Base-by-base conservation (phyloP, 2,888 invertebrate genomes). In the Alloplasta piceator region DNA sequence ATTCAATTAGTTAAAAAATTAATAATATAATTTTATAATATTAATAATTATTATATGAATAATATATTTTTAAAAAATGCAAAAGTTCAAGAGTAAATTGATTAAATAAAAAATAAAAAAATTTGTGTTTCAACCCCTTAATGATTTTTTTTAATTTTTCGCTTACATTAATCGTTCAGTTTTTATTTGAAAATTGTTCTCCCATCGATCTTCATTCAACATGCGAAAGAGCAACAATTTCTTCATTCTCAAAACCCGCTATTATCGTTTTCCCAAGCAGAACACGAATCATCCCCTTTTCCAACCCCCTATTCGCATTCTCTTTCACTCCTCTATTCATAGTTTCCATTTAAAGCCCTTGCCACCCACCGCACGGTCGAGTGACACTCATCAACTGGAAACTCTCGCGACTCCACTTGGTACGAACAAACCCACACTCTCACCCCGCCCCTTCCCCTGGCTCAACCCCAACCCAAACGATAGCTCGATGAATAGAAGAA, bases 331-430 rank as follows among this genome's bases (percentile, higher is more conserved):
- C 67, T 56, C 56, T 64, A 64, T 77, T 64, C 50, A 78, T 14
- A 61, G 52, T 68, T 74, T 56, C 48, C 36, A 41, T 74, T 56
- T 41, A 55, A 12, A 38, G 41, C 16, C 52, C 52, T 26, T 67
- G n/a, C 64, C 14, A 0, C 14, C 10, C 60, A 36, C 12, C 61
- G 56, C 46, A 52, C 46, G 70, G 48, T 58, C 58, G 58, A 71
- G 61, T 72, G 80, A 80, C 76, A 80, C 76, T 55, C 72, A 26
- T 63, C 61, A 7, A 74, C 66, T 64, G 66, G 67, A 68, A 80
- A 80, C 76, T 76, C 72, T 60, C 72, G 80, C 55, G 76, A 76
- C 76, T 76, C 76, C 60, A 63, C 48, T 61, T 60, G 39, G 10
- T 48, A 61, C 55, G 52, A 60, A 26, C 55, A 26, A 48, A 14